These are phyloP conservation scores for Metaphire vulgaris DNA, from an alignment of 1,140 invertebrate genomes.

Conservation along the genomic window DNA sequence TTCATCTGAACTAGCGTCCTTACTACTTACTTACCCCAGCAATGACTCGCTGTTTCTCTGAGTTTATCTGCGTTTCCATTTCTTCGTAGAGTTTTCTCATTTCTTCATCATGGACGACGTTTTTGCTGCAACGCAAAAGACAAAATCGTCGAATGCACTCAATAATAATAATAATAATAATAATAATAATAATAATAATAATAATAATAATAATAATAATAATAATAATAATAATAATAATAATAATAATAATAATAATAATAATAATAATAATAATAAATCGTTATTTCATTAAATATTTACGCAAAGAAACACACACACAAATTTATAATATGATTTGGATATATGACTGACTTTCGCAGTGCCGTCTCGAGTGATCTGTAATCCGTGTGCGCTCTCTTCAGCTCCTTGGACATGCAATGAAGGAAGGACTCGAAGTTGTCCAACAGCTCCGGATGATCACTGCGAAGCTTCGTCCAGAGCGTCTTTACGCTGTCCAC, in stretches of 20 bases:
- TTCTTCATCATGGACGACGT: constrained; percentile 49
- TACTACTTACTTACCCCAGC: constrained; percentile 47
- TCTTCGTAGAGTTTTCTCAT: constrained; percentile 54
- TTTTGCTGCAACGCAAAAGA: no score
- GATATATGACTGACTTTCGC: constrained; percentile 46
- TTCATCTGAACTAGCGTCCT: no score
- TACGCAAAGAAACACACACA: no score
- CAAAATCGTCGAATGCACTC: no score
- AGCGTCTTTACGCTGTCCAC: constrained; percentile 46
- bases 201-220: no score
- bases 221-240: no score
- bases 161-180: no score
- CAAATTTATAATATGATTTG: no score
- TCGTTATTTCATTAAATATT: no score
- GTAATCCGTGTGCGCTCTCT: constrained; percentile 43
- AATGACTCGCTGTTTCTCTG: constrained; percentile 50
- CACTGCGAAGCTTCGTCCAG: constrained; percentile 46
- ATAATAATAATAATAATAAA: no score
- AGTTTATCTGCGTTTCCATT: constrained; percentile 55
- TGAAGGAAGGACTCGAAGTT: constrained; percentile 51
- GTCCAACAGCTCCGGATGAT: constrained; percentile 41
- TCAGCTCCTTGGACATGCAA: constrained; percentile 46
- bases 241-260: no score
- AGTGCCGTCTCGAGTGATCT: constrained; percentile 49
- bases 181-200: no score